Conservation (phyloP, 2,888 invertebrate species). For the Sussaba pulchella region DNA sequence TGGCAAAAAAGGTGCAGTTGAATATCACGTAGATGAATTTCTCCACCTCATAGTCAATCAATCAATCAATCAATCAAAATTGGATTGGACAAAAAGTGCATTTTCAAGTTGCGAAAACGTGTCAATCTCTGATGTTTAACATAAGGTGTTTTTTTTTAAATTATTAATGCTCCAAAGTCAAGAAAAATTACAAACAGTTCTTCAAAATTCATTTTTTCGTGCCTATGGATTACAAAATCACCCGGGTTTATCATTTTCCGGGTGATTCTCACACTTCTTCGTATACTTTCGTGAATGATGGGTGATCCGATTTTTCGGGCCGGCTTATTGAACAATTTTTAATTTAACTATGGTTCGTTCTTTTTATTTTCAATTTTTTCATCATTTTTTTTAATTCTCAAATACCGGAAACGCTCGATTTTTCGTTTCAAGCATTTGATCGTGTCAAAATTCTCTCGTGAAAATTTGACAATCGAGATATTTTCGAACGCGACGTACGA, state of each 20-base stretch:
- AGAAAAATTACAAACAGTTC: constrained; percentile 49
- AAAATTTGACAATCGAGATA: constrained; percentile 48
- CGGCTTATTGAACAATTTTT: constrained; percentile 79
- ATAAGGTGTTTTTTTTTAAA: constrained; percentile 57
- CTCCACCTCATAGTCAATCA: no score
- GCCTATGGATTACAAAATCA: constrained; percentile 55
- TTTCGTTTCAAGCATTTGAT: constrained; percentile 44
- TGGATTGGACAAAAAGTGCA: no score
- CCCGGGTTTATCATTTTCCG: constrained; percentile 62
- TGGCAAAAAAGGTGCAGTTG: no score
- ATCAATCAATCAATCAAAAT: no score
- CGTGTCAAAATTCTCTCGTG: constrained; percentile 42
- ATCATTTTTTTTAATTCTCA: constrained; percentile 19
- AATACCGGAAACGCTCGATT: constrained; percentile 53
- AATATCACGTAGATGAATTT: no score
- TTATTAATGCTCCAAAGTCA: constrained; percentile 65
- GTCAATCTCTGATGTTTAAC: constrained; percentile 54
- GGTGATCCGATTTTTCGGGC: constrained; percentile 76
- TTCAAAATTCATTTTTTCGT: constrained; percentile 41
- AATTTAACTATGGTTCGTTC: constrained; percentile 73
- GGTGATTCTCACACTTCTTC: constrained; percentile 70
- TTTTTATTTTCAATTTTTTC: constrained; percentile 68
- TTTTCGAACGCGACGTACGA: constrained; percentile 43
- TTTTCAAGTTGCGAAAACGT: no score
- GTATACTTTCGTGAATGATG: constrained; percentile 82